Base-by-base conservation (phyloP, 2,113 vertebrate species). In the Stigmatopora nigra region DNA sequence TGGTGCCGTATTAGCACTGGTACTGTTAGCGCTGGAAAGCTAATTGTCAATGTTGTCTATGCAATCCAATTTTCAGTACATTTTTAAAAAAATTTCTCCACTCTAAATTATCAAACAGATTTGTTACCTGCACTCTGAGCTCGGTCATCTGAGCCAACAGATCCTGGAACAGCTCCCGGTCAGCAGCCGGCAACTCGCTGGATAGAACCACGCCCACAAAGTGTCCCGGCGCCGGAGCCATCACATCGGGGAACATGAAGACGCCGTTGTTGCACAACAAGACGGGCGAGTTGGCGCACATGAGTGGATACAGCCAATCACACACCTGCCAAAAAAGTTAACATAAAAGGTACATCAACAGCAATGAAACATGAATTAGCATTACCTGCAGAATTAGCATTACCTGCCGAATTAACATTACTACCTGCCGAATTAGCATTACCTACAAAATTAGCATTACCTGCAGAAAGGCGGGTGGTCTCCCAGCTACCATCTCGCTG, bases 221-320 rank as follows among this genome's bases (percentile, higher is more conserved):
- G 65, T 93, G 95, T 16, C 95, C 95, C 0, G 93, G 88, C 0
- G 84, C 64, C 46, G 93, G 91, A 3, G 94, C 91, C 93, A 95
- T 95, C 58, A 94, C 83, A 82, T 99, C 93, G 1, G 97, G 96
- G 69, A 99, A 99, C 95, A 99, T 98, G 80, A 94, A 99, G 74
- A 96, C 95, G 4, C 96, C 97, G 0, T 88, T 93, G 72, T 79
- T 94, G 76, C 95, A 99, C 67, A 94, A 93, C 62, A 99, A 80
- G 69, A 94, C 94, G 0, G 96, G 95, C 25, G 95, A 97, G 72
- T 94, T 89, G 61, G 83, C 85, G 67, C 89, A 81, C 92, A 98
- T 94, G 15, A 99, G 91, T 5, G 95, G 96, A 73, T 95, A 98
- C 0, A 98, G 63, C 97, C 97, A 99, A 86, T 96, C 94, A 82